Conservation (phyloP, 2,888 invertebrate genomes). For the Corythucha ciliata region DNA sequence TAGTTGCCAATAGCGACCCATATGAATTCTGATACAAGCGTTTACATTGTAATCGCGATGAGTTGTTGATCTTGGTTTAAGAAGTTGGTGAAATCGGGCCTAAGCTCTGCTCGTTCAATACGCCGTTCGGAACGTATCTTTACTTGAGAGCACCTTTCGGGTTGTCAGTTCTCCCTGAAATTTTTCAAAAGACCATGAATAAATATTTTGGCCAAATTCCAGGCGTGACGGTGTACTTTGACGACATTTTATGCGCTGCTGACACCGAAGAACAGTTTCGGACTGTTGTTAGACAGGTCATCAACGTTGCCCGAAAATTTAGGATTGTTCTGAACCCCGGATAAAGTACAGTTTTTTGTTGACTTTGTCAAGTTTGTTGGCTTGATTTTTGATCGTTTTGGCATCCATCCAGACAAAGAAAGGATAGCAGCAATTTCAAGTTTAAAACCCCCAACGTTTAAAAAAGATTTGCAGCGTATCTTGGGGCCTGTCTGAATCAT, state of each 20-base stretch:
- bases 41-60: no score
- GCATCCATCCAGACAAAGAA: conserved; percentile 10
- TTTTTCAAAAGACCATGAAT: conserved; percentile 31
- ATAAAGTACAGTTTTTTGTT: conserved; percentile 18
- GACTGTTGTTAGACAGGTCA: conserved; percentile 28
- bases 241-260: conserved; percentile 35
- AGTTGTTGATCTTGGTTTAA: no score
- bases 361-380: conserved; percentile 21
- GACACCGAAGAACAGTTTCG: conserved; percentile 31
- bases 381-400: conserved; percentile 14
- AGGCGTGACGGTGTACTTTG: conserved; percentile 35
- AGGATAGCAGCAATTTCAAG: conserved; percentile 9
- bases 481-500: conserved; percentile 4
- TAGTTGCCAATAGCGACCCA: no score
- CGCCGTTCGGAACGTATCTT: conserved; percentile 3
- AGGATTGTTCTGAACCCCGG: conserved; percentile 20
- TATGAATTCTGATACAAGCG: no score
- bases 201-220: conserved; percentile 33
- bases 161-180: conserved; percentile 24
- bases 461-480: conserved; percentile 11
- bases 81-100: neutral
- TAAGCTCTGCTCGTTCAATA: neutral
- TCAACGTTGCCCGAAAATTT: conserved; percentile 27
- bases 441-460: conserved; percentile 9
- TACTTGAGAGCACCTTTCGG: conserved; percentile 12